Evolutionary conservation across 2,888 invertebrate species (phyloP).

Genomic region (Acrobasis suavella): DNA sequence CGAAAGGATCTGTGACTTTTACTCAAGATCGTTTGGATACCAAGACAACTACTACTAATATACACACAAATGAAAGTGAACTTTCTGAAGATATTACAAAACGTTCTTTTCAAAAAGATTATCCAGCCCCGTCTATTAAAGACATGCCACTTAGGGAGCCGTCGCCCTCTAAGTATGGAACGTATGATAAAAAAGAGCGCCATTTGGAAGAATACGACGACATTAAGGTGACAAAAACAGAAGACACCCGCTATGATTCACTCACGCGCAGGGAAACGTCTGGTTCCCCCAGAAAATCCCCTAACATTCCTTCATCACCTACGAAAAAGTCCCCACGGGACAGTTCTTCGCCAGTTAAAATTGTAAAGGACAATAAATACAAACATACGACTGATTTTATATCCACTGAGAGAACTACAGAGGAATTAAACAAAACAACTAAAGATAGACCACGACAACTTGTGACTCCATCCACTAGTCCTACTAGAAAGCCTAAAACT

Average conservation of each 20-base stretch:
- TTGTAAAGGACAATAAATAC: conserved; percentile 50
- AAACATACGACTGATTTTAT: conserved; percentile 61
- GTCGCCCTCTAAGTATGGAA: conserved; percentile 40
- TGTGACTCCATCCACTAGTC: conserved; percentile 77
- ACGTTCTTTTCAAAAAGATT: conserved; percentile 29
- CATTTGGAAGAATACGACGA: conserved; percentile 31
- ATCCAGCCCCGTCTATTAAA: conserved; percentile 24
- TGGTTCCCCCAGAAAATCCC: conserved; percentile 33
- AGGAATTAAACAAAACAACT: conserved; percentile 52
- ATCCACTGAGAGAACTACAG: conserved; percentile 52
- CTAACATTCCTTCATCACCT: conserved; percentile 40
- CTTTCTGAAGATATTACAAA: conserved; percentile 29
- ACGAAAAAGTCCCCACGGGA: conserved; percentile 45
- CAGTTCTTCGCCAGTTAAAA: conserved; percentile 52
- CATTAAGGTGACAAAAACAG: conserved; percentile 32
- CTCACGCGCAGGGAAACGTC: conserved; percentile 40
- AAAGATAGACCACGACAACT: conserved; percentile 64
- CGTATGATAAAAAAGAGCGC: conserved; percentile 45
- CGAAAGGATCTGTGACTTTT: conserved; percentile 49
- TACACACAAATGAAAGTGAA: conserved; percentile 34
- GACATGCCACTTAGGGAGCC: conserved; percentile 28
- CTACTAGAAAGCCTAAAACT: conserved; percentile 66
- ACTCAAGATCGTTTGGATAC: conserved; percentile 30
- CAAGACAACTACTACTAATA: conserved; percentile 24
- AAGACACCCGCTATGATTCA: conserved; percentile 41